These are phyloP conservation scores for Steinernema khuongi DNA, from an alignment of 1,140 invertebrate genomes.

Conservation along the genomic window DNA sequence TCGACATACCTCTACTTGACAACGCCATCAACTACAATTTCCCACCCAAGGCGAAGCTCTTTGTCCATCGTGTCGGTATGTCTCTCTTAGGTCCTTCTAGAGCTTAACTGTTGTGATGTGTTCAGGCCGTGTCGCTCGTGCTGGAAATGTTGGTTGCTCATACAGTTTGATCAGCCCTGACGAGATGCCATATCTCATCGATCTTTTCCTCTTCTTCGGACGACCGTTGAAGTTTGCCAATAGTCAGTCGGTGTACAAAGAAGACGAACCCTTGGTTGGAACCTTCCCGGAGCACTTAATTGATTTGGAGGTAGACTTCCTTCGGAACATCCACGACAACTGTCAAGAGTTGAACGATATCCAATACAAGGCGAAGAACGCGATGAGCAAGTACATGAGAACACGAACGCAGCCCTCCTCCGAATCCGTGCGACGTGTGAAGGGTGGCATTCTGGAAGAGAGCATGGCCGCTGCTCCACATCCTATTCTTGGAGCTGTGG, in stretches of 20 bases:
- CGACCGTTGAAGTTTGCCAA: conserved; percentile 48
- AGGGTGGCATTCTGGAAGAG: conserved; percentile 59
- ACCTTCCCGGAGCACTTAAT: conserved; percentile 73
- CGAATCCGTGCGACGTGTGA: conserved; percentile 80
- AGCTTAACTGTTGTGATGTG: conserved; percentile 23
- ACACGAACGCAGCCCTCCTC: conserved; percentile 77
- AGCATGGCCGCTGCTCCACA: neutral
- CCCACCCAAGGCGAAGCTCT: conserved; percentile 89
- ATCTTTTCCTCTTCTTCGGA: conserved; percentile 87
- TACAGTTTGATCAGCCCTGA: conserved; percentile 81
- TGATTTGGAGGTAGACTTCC: conserved; percentile 74
- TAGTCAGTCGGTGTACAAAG: conserved; percentile 30
- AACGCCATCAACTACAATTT: conserved; percentile 97
- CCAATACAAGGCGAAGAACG: conserved; percentile 74
- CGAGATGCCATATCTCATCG: conserved; percentile 83
- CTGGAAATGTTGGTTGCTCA: conserved; percentile 79
- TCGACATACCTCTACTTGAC: conserved; percentile 91
- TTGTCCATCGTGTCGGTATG: conserved; percentile 93
- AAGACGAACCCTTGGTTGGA: conserved; percentile 66
- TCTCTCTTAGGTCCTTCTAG: conserved; percentile 42
- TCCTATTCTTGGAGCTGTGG: neutral
- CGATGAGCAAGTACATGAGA: conserved; percentile 79
- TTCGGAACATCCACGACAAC: conserved; percentile 72
- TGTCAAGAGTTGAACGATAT: conserved; percentile 72
- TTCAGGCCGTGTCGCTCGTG: conserved; percentile 84